Percentiles rank a stretch among this genome's conserved stretches.
These are phyloP conservation scores for Sphenodon punctatus DNA, from an alignment of 2,797 vertebrate genomes.

Conservation along the genomic window DNA sequence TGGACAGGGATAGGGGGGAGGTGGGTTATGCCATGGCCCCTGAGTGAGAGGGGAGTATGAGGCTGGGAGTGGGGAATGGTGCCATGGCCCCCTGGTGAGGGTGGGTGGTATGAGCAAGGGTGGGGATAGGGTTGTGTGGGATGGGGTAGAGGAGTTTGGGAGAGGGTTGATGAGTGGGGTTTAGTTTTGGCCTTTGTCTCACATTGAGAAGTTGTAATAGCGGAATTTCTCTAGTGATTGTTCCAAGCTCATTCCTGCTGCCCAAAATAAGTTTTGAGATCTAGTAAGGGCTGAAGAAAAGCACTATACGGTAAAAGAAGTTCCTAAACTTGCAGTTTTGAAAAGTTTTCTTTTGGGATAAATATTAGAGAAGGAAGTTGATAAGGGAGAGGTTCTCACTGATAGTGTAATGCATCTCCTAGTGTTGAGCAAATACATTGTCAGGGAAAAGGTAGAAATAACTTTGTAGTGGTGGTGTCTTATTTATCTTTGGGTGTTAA, in stretches of 20 bases:
- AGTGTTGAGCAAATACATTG: background rate
- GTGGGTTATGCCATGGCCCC: too few relatives aligned
- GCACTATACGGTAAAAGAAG: rapidly evolving
- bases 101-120: too few relatives aligned
- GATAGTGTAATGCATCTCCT: background rate
- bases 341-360: background rate
- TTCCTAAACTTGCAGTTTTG: background rate
- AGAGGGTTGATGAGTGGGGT: too few relatives aligned
- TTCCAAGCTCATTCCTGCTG: background rate
- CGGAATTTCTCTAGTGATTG: background rate
- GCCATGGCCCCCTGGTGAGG: too few relatives aligned
- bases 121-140: too few relatives aligned
- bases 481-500: too few relatives aligned
- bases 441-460: too few relatives aligned
- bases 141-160: too few relatives aligned
- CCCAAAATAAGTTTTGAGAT: background rate
- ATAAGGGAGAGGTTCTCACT: background rate
- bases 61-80: too few relatives aligned
- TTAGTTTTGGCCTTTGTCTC: background rate
- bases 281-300: background rate
- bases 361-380: background rate
- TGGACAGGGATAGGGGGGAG: too few relatives aligned
- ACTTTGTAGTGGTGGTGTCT: too few relatives aligned
- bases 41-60: too few relatives aligned
- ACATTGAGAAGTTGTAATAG: background rate